These are phyloP conservation scores for Triops longicaudatus DNA, from an alignment of 1,140 invertebrate genomes.

Conservation along the genomic window DNA sequence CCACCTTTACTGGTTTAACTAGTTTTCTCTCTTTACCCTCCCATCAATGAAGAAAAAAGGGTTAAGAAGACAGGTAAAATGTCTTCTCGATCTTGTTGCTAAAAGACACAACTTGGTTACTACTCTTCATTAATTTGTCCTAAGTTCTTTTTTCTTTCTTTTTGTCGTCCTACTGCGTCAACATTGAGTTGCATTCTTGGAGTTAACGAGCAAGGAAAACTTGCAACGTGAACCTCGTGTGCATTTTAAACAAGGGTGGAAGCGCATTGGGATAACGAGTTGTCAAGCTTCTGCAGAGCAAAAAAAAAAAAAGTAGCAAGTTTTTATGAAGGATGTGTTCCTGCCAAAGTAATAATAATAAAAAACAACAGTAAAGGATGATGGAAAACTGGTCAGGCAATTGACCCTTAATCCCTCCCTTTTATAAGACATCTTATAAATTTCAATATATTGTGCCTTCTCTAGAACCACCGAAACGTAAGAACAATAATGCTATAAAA, in stretches of 20 bases:
- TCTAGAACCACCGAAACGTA: background rate
- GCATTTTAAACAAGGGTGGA: background rate
- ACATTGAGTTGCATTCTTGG: background rate
- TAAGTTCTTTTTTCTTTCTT: background rate
- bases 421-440: background rate
- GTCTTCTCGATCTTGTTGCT: too few species aligned
- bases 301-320: background rate
- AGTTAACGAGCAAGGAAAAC: background rate
- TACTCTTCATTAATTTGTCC: background rate
- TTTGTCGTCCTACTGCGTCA: background rate
- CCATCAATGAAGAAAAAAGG: too few species aligned
- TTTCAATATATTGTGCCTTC: background rate
- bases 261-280: background rate
- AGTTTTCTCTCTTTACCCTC: too few species aligned
- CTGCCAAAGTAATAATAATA: background rate
- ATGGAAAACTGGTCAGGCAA: slow-evolving; percentile 1
- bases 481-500: background rate
- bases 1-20: too few species aligned
- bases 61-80: too few species aligned
- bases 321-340: background rate
- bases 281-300: background rate
- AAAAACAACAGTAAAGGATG: background rate
- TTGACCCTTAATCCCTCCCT: background rate
- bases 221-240: background rate
- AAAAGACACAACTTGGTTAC: background rate